Evolutionary conservation across 2,113 vertebrate species (phyloP).

Genomic region (Pluvianellus socialis): DNA sequence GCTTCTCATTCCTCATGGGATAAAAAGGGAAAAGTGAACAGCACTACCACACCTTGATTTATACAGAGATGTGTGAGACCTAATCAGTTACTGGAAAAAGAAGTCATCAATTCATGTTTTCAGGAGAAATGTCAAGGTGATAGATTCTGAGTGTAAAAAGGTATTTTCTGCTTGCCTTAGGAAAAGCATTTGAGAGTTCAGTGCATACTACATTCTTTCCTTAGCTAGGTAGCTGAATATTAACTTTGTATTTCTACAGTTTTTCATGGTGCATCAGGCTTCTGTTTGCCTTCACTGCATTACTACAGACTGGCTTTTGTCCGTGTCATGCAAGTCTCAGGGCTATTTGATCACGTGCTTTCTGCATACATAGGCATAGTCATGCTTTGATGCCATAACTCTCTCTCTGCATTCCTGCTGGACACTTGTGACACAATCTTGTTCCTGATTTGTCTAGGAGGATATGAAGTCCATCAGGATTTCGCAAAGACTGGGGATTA

Average conservation of each 20-base stretch:
- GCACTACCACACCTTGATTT: neutral
- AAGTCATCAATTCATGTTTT: neutral
- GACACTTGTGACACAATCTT: neutral
- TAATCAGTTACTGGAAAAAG: neutral
- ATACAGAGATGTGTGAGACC: neutral
- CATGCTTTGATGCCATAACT: neutral
- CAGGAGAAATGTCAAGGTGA: neutral
- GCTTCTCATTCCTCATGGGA: neutral
- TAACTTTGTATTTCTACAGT: neutral
- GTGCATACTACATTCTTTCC: neutral
- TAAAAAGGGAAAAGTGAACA: neutral
- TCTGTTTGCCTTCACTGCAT: neutral
- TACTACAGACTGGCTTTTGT: neutral
- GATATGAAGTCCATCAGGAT: neutral
- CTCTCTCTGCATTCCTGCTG: neutral
- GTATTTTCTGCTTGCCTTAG: neutral
- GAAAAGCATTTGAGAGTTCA: neutral
- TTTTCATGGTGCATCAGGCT: neutral
- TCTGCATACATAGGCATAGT: neutral
- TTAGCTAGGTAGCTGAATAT: neutral
- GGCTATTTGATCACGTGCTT: neutral
- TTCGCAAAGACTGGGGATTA: neutral
- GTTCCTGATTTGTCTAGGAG: neutral
- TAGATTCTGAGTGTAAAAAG: neutral
- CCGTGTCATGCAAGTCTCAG: neutral